These are phyloP conservation scores for Drosophila orena DNA, from an alignment of 1,140 invertebrate species.

Conservation along the genomic window DNA sequence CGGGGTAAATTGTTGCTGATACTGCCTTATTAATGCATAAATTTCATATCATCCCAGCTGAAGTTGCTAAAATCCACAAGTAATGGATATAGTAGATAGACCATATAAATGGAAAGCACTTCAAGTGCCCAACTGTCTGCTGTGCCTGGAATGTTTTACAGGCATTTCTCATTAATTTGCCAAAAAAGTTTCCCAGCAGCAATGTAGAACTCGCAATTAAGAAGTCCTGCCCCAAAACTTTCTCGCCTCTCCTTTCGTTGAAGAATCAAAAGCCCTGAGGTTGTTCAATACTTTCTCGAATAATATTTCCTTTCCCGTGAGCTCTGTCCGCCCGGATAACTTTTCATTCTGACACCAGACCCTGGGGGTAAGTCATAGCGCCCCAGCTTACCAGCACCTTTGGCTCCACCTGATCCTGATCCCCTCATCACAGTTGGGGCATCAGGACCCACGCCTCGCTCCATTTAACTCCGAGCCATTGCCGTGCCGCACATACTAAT, in stretches of 20 bases:
- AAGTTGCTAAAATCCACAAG: conserved; percentile 3
- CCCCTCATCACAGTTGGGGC: conserved; percentile 30
- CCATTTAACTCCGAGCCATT: conserved; percentile 67
- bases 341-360: conserved; percentile 45
- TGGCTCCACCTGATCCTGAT: conserved; percentile 23
- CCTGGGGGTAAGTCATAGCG: conserved; percentile 39
- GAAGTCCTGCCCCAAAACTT: conserved; percentile 23
- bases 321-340: conserved; percentile 27
- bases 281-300: conserved; percentile 41
- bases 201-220: conserved; percentile 40
- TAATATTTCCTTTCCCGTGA: conserved; percentile 23
- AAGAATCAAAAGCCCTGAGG: background rate
- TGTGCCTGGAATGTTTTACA: conserved; percentile 25
- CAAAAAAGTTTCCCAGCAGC: conserved; percentile 19
- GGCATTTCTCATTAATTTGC: conserved; percentile 39
- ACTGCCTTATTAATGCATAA: conserved; percentile 24
- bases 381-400: conserved; percentile 19
- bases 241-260: conserved; percentile 7
- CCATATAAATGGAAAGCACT: background rate
- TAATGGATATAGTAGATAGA: background rate
- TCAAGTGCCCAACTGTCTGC: conserved; percentile 14
- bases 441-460: conserved; percentile 58
- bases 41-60: conserved; percentile 6
- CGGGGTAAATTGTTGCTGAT: conserved; percentile 14
- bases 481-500: conserved; percentile 70